Evolutionary conservation across 2,888 invertebrate genomes (phyloP).

Genomic region (Drosophila kanekoi): DNA sequence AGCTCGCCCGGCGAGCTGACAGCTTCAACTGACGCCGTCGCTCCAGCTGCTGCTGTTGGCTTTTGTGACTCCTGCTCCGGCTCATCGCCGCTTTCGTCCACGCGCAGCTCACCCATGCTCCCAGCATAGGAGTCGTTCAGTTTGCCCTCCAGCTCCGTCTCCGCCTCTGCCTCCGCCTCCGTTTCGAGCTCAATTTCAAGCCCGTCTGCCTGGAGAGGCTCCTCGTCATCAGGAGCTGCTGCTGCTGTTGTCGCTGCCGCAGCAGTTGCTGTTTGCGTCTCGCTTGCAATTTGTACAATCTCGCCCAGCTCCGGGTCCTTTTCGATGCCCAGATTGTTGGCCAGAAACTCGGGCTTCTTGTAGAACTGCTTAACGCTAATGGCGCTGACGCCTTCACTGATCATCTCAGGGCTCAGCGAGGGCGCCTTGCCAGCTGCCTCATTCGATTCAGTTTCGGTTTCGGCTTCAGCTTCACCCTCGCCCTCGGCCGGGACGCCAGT

Average conservation of each 20-base stretch:
- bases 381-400: conserved; percentile 84
- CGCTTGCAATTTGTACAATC: conserved; percentile 83
- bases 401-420: conserved; percentile 83
- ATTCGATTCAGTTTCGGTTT: conserved; percentile 6
- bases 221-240: conserved; percentile 9
- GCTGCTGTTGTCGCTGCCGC: not conserved
- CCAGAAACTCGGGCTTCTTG: conserved; percentile 84
- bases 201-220: not conserved
- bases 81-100: conserved; percentile 70
- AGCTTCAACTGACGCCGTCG: not conserved
- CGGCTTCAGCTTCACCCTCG: not conserved
- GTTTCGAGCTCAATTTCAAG: conserved; percentile 11
- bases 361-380: conserved; percentile 85
- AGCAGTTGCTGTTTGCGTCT: conserved; percentile 29
- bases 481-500: not conserved
- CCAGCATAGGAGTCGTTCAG: conserved; percentile 40
- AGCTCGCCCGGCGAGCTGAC: conserved; percentile 12
- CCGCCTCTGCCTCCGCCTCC: conserved; percentile 12
- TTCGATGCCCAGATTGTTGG: conserved; percentile 85
- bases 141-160: conserved; percentile 9
- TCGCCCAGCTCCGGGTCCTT: conserved; percentile 85
- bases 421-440: conserved; percentile 76
- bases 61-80: conserved; percentile 10
- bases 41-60: not conserved
- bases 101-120: conserved; percentile 64